Percentiles rank a stretch among this genome's conserved stretches.
These are phyloP conservation scores for Muschampia plurimacula DNA, from an alignment of 2,888 invertebrate species.

Conservation along the genomic window DNA sequence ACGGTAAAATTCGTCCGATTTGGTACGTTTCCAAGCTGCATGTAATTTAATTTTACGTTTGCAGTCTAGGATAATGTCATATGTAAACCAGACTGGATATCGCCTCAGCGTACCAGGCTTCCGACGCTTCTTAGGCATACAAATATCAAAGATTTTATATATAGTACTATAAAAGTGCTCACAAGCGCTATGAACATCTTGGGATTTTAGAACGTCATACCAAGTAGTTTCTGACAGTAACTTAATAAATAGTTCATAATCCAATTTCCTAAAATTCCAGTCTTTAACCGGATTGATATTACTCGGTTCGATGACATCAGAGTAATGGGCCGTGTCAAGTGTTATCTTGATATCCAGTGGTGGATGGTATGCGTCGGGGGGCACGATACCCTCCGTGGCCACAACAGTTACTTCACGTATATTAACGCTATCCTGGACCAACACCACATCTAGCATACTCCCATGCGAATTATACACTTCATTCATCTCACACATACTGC, in stretches of 20 bases:
- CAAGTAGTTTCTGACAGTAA: background rate
- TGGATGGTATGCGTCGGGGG: background rate
- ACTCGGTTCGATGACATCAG: background rate
- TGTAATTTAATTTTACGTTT: background rate
- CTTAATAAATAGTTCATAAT: background rate
- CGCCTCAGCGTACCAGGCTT: background rate
- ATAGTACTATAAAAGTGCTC: background rate
- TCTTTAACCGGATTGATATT: background rate
- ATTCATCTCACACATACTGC: background rate
- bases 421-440: background rate
- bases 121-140: background rate
- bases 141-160: background rate
- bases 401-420: background rate
- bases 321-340: background rate
- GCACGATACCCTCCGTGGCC: background rate
- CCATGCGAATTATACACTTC: background rate
- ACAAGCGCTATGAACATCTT: background rate
- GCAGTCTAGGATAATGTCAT: background rate
- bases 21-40: background rate
- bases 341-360: background rate
- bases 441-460: background rate
- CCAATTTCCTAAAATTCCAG: background rate
- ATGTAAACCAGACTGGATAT: background rate
- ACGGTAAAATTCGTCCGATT: background rate
- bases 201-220: background rate